phyloP scores from a whole-genome alignment of 2,797 vertebrate species.

The Pseudomugil tenellus region DNA sequence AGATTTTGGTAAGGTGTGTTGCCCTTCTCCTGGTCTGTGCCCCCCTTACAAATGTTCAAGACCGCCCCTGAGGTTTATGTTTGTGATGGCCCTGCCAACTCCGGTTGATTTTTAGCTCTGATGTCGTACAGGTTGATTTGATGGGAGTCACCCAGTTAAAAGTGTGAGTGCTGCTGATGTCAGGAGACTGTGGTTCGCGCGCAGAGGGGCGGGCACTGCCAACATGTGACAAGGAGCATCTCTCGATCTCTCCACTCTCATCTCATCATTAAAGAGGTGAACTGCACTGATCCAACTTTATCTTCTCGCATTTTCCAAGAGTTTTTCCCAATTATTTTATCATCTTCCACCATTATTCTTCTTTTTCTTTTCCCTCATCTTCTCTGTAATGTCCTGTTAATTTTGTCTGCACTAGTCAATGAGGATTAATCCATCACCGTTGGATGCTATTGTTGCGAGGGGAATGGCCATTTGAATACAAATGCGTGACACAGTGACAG shows the following conservation, averaged over 20 bases:
- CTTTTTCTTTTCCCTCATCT: slow-evolving; percentile 72
- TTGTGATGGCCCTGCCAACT: not conserved
- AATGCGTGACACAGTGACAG: slow-evolving; percentile 88
- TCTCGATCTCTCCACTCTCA: slow-evolving; percentile 83
- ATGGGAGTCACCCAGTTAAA: slow-evolving; percentile 85
- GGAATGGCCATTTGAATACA: slow-evolving; percentile 91
- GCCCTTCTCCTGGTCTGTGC: too few species aligned
- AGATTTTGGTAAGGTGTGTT: too few species aligned
- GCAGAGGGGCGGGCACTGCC: slow-evolving; percentile 86
- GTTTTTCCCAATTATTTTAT: not conserved
- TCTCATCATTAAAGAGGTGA: slow-evolving; percentile 84
- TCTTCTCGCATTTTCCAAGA: slow-evolving; percentile 20
- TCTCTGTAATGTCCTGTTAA: slow-evolving; percentile 86
- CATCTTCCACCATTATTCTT: not conserved
- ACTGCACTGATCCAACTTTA: slow-evolving; percentile 59
- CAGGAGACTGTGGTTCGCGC: slow-evolving; percentile 89
- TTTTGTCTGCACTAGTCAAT: slow-evolving; percentile 88
- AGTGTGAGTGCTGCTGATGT: slow-evolving; percentile 89
- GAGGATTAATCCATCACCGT: slow-evolving; percentile 93
- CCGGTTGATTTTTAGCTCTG: not conserved
- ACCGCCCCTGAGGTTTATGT: slow-evolving; percentile 11
- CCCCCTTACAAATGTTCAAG: too few species aligned
- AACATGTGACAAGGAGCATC: slow-evolving; percentile 89
- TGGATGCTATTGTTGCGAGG: slow-evolving; percentile 90
- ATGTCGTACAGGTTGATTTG: slow-evolving; percentile 60